Percentiles rank a stretch among this genome's conserved stretches.
phyloP scores from a whole-genome alignment of 2,113 vertebrate species.

The Cheilinus undulatus region DNA sequence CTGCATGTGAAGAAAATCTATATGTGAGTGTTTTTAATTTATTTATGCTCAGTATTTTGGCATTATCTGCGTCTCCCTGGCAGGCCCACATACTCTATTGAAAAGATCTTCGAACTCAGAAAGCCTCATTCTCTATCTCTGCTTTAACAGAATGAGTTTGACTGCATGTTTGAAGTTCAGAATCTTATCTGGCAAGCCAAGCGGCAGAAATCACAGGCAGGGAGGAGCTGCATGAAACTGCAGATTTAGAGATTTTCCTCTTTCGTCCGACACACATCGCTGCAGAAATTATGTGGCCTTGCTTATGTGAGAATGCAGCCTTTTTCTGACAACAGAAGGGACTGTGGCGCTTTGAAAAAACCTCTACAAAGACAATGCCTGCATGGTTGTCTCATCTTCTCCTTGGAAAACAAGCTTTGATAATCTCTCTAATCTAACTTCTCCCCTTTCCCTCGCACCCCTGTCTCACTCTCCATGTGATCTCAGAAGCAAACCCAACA shows the following conservation, averaged over 20 bases:
- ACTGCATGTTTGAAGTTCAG: conserved; percentile 72
- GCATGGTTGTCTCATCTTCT: conserved; percentile 36
- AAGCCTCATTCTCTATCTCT: conserved; percentile 51
- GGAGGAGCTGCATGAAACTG: conserved; percentile 65
- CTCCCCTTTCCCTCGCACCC: conserved; percentile 5
- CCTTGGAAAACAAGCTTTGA: conserved; percentile 60
- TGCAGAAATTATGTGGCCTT: conserved; percentile 53
- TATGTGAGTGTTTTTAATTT: conserved; percentile 1
- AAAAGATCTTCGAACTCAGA: conserved; percentile 31
- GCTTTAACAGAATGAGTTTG: conserved; percentile 56
- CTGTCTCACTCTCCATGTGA: conserved; percentile 38
- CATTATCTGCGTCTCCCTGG: conserved; percentile 40
- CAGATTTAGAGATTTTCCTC: conserved; percentile 65
- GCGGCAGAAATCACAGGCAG: conserved; percentile 66
- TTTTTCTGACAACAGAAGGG: conserved; percentile 53
- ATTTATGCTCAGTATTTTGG: neutral
- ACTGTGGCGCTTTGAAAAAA: conserved; percentile 34
- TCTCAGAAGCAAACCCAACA: conserved; percentile 49
- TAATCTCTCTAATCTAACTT: conserved; percentile 50
- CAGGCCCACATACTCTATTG: conserved; percentile 18
- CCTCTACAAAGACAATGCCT: conserved; percentile 55
- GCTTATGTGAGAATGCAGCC: conserved; percentile 44
- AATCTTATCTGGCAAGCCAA: conserved; percentile 72
- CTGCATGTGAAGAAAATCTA: neutral
- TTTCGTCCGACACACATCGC: conserved; percentile 47